phyloP scores from a whole-genome alignment of 2,797 vertebrate species.

The Chelmon rostratus region DNA sequence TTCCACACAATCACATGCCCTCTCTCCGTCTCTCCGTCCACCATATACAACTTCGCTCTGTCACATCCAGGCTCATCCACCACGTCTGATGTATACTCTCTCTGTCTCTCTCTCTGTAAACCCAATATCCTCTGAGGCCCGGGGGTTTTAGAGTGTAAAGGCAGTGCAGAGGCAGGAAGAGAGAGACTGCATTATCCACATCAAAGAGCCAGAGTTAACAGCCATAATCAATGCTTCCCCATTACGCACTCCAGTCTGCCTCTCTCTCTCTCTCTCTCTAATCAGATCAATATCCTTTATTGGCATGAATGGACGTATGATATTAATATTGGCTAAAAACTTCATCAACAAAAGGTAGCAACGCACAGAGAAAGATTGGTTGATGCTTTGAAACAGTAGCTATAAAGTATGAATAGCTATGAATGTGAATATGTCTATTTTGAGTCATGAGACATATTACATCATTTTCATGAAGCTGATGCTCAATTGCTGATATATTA shows the following conservation, averaged over 20 bases:
- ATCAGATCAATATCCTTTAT: conserved; percentile 74
- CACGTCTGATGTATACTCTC: conserved; percentile 13
- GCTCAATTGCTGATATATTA: background rate
- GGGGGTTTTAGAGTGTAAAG: conserved; percentile 81
- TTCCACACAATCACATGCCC: background rate
- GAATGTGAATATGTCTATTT: background rate
- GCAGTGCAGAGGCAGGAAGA: conserved; percentile 78
- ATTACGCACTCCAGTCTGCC: conserved; percentile 74
- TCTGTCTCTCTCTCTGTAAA: conserved; percentile 62
- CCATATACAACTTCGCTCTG: conserved; percentile 34
- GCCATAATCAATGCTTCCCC: conserved; percentile 88
- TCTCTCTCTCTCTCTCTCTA: conserved; percentile 32
- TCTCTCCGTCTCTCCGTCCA: background rate
- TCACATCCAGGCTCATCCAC: conserved; percentile 31
- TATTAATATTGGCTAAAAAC: conserved; percentile 55
- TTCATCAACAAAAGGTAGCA: conserved; percentile 34
- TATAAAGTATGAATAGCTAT: background rate
- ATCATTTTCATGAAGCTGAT: too few relatives aligned
- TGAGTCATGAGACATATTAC: background rate
- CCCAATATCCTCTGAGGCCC: conserved; percentile 83
- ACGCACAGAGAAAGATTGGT: background rate
- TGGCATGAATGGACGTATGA: conserved; percentile 56
- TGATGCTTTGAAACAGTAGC: background rate
- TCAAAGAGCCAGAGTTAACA: conserved; percentile 86
- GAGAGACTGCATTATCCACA: conserved; percentile 86